Evolutionary conservation across 1,140 invertebrate species (phyloP).

Genomic region (Pogonus chalceus): DNA sequence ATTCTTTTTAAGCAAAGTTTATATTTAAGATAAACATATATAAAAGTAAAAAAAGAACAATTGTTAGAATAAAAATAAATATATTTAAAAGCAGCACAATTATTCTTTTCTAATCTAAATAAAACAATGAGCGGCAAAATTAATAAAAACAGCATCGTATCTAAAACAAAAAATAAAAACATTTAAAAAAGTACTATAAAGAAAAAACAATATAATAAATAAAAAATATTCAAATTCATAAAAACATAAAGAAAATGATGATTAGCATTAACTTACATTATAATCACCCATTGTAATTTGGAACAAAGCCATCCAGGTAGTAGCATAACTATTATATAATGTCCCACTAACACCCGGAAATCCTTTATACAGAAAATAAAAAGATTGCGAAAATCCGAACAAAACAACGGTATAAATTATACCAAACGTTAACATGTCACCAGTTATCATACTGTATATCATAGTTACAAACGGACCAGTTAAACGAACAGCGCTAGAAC

Average conservation of each 20-base stretch:
- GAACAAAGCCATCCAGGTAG: constrained; percentile 95
- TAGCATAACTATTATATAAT: constrained; percentile 72
- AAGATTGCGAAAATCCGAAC: constrained; percentile 91
- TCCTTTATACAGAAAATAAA: constrained; percentile 93
- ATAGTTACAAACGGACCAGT: constrained; percentile 97
- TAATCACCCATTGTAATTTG: constrained; percentile 97
- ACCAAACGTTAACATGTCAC: constrained; percentile 94
- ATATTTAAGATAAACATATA: too few species aligned
- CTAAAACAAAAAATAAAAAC: too few species aligned
- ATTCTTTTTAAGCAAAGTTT: too few species aligned
- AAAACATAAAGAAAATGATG: constrained; percentile 9
- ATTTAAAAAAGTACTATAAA: too few species aligned
- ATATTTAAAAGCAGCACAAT: too few species aligned
- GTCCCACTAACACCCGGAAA: constrained; percentile 71
- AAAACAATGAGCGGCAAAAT: too few species aligned
- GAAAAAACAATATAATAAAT: background rate
- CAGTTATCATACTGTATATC: constrained; percentile 97
- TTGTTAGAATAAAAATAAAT: too few species aligned
- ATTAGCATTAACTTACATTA: constrained; percentile 73
- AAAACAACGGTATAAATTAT: constrained; percentile 92
- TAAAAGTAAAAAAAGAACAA: too few species aligned
- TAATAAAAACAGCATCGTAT: too few species aligned
- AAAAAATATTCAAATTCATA: constrained; percentile 7
- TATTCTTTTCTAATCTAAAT: too few species aligned
- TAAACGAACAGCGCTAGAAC: constrained; percentile 73